Percentiles rank a stretch among this genome's conserved stretches.
Conservation (phyloP, 2,888 invertebrate genomes). For the Idaea aversata region DNA sequence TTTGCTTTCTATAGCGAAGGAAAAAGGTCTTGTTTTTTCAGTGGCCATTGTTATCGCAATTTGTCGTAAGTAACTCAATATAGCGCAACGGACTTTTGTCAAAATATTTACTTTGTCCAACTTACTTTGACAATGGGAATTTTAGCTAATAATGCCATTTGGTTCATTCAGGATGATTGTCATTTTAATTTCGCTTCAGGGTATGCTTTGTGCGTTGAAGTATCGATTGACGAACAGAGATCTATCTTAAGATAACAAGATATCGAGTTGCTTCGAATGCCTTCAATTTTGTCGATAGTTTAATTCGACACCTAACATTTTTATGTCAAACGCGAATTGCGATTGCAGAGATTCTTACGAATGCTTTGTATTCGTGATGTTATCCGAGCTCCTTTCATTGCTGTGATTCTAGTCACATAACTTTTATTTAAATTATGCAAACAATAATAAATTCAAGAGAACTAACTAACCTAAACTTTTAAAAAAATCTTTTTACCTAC, state of each 20-base stretch:
- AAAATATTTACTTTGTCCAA: slow-evolving; percentile 74
- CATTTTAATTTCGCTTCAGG: slow-evolving; percentile 60
- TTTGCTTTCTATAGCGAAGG: slow-evolving; percentile 27
- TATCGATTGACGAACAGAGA: slow-evolving; percentile 48
- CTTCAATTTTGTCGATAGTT: slow-evolving; percentile 33
- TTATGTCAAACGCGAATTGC: neutral
- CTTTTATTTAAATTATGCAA: neutral
- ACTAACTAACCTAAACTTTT: too few relatives aligned
- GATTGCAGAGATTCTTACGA: neutral
- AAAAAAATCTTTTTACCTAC: too few relatives aligned
- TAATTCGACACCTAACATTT: slow-evolving; percentile 18
- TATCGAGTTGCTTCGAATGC: slow-evolving; percentile 46
- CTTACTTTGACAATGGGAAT: slow-evolving; percentile 57
- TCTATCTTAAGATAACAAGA: slow-evolving; percentile 63
- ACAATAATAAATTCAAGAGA: neutral
- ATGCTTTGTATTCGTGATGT: neutral
- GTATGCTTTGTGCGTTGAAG: slow-evolving; percentile 51
- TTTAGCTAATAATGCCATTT: slow-evolving; percentile 71
- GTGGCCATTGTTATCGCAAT: slow-evolving; percentile 48
- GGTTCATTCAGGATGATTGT: slow-evolving; percentile 64
- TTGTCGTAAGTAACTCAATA: slow-evolving; percentile 72
- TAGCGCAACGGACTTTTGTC: slow-evolving; percentile 73
- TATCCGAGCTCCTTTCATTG: neutral
- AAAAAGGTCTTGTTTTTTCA: slow-evolving; percentile 28
- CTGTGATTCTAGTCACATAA: neutral